A percentile compares a stretch with the other conserved stretches of the same genome.
Evolutionary conservation across 92 coral and sea anemone species (phyloP).

Genomic region (Paragorgia papillata): DNA sequence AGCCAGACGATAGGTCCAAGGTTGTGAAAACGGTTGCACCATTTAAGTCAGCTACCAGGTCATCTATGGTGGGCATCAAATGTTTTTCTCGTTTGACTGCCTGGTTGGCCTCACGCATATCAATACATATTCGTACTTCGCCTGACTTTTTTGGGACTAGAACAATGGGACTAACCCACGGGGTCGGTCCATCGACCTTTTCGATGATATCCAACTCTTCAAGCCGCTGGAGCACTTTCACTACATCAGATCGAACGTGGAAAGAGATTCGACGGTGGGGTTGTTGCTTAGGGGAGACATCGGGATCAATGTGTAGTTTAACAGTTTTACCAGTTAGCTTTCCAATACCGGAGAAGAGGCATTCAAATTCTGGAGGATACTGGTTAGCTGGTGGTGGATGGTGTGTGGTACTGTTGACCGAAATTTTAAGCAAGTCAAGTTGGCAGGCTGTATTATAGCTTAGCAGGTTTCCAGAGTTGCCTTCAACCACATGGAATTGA

Average conservation of each 20-base stretch:
- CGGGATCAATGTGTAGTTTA: slow-evolving; percentile 68
- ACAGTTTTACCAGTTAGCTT: slow-evolving; percentile 24
- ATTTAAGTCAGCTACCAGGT: slow-evolving; percentile 37
- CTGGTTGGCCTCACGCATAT: slow-evolving; percentile 71
- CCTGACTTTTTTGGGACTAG: slow-evolving; percentile 64
- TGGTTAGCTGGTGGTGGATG: no score
- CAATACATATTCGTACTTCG: slow-evolving; percentile 64
- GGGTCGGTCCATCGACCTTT: slow-evolving; percentile 62
- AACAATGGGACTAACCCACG: slow-evolving; percentile 72
- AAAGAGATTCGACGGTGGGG: slow-evolving; percentile 46
- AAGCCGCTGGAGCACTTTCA: slow-evolving; percentile 55
- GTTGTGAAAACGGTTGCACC: slow-evolving; percentile 59
- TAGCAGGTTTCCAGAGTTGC: slow-evolving; percentile 10
- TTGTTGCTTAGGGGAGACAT: slow-evolving; percentile 37
- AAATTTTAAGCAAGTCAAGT: neutral
- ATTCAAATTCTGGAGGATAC: slow-evolving; percentile 10
- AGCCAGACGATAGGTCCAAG: slow-evolving; percentile 69
- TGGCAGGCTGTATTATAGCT: slow-evolving; percentile 14
- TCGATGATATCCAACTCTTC: slow-evolving; percentile 68
- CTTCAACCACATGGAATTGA: neutral
- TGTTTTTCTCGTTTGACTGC: slow-evolving; percentile 60
- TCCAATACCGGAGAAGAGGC: slow-evolving; percentile 36
- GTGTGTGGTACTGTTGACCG: no score
- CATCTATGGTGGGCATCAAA: slow-evolving; percentile 28
- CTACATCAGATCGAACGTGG: slow-evolving; percentile 50